phyloP scores from a whole-genome alignment of 2,113 vertebrate species.

The Mus spicilegus region DNA sequence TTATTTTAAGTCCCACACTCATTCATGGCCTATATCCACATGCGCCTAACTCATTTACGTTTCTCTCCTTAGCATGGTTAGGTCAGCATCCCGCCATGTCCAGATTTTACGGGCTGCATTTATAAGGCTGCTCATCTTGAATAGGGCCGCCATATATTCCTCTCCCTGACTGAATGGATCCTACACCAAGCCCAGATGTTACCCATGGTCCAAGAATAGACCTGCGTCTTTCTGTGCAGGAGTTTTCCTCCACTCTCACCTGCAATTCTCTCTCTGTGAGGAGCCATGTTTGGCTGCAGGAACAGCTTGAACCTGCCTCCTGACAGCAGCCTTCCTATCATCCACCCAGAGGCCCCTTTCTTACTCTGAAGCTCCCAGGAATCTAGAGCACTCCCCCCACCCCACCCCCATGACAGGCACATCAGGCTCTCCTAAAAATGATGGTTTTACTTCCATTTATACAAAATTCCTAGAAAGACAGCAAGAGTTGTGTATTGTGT shows the following conservation, averaged over 20 bases:
- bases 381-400: neutral
- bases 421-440: neutral
- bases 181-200: slow-evolving; percentile 46
- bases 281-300: fast-evolving
- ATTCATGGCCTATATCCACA: neutral
- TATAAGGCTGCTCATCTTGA: slow-evolving; percentile 59
- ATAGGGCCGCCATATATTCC: slow-evolving; percentile 38
- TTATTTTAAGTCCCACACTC: neutral
- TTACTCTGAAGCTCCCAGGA: neutral
- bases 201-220: slow-evolving; percentile 6
- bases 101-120: slow-evolving; percentile 63
- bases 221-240: neutral
- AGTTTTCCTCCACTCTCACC: neutral
- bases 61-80: slow-evolving; percentile 43
- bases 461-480: neutral
- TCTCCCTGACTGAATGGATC: slow-evolving; percentile 18
- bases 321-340: neutral
- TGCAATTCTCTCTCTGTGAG: neutral
- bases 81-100: slow-evolving; percentile 35
- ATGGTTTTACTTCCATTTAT: neutral
- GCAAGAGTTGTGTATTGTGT: neutral
- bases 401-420: neutral
- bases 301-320: neutral
- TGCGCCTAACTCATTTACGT: slow-evolving; percentile 65
- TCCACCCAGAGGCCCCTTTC: neutral